Percentiles rank a stretch among this genome's conserved stretches.
Evolutionary conservation across 2,113 vertebrate genomes (phyloP).

Genomic region (Saguinus midas): DNA sequence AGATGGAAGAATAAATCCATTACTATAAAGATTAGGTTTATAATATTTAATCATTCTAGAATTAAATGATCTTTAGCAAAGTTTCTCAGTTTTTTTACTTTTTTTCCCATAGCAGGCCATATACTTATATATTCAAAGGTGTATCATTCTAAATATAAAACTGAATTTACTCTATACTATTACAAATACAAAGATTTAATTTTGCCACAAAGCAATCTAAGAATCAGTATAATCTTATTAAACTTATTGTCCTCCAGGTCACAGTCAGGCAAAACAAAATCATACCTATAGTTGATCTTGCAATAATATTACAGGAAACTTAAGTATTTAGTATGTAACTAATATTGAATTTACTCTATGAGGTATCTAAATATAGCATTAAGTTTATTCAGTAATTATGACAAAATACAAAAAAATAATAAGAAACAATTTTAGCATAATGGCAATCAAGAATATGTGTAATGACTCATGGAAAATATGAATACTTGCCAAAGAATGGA

Average conservation of each 20-base stretch:
- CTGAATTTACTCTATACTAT: not conserved
- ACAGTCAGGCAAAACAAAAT: conserved; percentile 36
- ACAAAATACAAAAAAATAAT: not conserved
- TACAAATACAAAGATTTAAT: not conserved
- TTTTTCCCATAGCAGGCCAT: not conserved
- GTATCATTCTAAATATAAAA: not conserved
- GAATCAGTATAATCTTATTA: conserved; percentile 4
- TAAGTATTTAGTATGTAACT: conserved; percentile 31
- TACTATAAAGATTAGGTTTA: not conserved
- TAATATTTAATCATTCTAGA: conserved; percentile 4
- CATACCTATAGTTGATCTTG: not conserved
- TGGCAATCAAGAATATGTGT: conserved; percentile 2
- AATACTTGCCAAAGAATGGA: not conserved
- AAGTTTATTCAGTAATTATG: not conserved
- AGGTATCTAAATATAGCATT: conserved; percentile 3
- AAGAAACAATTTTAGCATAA: conserved; percentile 3
- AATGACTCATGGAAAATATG: not conserved
- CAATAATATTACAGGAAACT: not conserved
- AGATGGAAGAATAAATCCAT: not conserved
- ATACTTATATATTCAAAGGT: conserved; percentile 1
- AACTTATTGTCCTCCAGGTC: not conserved
- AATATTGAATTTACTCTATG: conserved; percentile 23
- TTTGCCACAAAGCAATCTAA: conserved; percentile 30
- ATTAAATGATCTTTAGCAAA: conserved; percentile 34
- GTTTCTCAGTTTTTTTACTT: not conserved